Conservation (phyloP, 2,113 vertebrate species). For the Brachypodius melanocephalos region DNA sequence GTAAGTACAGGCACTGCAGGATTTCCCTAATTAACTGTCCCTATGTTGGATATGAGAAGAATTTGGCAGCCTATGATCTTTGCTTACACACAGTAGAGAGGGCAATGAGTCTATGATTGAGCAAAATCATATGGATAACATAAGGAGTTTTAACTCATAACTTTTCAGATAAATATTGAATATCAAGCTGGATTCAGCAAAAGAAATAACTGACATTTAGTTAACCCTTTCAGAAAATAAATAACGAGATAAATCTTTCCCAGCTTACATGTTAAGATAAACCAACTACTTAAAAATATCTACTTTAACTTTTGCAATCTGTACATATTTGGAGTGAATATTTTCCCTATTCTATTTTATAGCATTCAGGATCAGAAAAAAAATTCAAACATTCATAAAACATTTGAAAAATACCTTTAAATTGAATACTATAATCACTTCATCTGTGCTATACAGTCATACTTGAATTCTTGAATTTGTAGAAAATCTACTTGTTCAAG, state of each 20-base stretch:
- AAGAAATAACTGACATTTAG: neutral
- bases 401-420: neutral
- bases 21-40: neutral
- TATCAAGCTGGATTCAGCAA: neutral
- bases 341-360: neutral
- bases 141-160: neutral
- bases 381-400: neutral
- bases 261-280: neutral
- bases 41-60: neutral
- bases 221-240: neutral
- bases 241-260: neutral
- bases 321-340: neutral
- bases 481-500: neutral
- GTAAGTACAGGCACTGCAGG: neutral
- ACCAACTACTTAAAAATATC: neutral
- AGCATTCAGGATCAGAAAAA: neutral
- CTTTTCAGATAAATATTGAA: neutral
- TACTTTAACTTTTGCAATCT: neutral
- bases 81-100: neutral
- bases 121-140: neutral
- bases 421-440: neutral
- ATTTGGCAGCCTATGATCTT: neutral
- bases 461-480: neutral
- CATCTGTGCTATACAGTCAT: neutral
- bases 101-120: neutral